Base-by-base conservation (phyloP, 2,113 vertebrate species). In the Myrmecobius fasciatus region DNA sequence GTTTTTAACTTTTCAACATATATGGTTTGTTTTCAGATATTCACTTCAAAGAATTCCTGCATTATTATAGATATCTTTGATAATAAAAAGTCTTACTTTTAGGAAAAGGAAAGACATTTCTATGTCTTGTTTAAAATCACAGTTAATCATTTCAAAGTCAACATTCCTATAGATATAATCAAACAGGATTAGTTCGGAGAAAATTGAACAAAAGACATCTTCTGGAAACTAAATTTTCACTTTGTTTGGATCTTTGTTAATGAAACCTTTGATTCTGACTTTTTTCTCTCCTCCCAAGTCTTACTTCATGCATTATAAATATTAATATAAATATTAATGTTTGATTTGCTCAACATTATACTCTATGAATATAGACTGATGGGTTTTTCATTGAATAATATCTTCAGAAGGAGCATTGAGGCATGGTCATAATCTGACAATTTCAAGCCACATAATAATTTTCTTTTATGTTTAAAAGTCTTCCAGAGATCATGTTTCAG, bases 1-100 rank as follows among this genome's bases (percentile, higher is more conserved):
- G 93, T 96, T 48, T 94, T 93, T 96, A 92, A 96, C 89, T 96
- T 97, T 53, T 54, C 47, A 51, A 36, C 52, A 12, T 51, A 56
- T 90, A 46, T 22, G 14, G 91, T 49, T 25, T 90, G 90, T 22
- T 94, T 94, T n/a, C 11, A 53, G 88, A 25, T 90, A 3, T 60
- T 89, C 90, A 49, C 48, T n/a, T 89, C 48, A 75, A 56, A 43
- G 93, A 92, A 94, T 43, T 46, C 75, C 11, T 53, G 0, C n/a
- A 9, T 83, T 20, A 20, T 48, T 52, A 8, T 88, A 54, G 53
- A 47, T 67, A 36, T 25, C 14, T n/a, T 67, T 49, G 17, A 90
- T 28, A 92, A 92, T 89, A 88, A 60, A 92, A 54, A 60, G 48
- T 25, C 6, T 48, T 92, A 26, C 52, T 93, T 89, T 91, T 89